phyloP scores from a whole-genome alignment of 2,888 invertebrate genomes.

The Zelleria hepariella region DNA sequence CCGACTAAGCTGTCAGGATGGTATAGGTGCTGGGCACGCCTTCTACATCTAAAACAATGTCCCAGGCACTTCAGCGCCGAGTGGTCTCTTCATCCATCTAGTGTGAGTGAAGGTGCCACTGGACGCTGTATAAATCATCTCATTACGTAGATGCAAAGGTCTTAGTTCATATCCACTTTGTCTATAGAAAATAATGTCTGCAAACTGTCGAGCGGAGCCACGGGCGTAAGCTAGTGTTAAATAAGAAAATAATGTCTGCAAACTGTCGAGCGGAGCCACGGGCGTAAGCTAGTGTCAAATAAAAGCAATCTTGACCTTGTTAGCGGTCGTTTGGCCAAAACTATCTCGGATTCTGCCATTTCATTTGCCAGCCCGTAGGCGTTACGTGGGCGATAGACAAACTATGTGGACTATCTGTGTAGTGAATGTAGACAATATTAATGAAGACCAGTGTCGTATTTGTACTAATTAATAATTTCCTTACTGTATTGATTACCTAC shows the following conservation, averaged over 20 bases:
- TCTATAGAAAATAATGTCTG: too few species aligned
- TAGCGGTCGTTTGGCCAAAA: not conserved
- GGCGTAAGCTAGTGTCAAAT: not conserved
- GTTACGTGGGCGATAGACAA: not conserved
- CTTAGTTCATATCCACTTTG: too few species aligned
- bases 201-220: not conserved
- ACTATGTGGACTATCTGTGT: not conserved
- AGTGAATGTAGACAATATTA: not conserved
- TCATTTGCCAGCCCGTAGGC: not conserved
- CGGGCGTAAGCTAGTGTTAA: not conserved
- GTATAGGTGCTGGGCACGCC: too few species aligned
- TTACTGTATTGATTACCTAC: not conserved
- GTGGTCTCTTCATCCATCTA: too few species aligned
- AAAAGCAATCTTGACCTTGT: not conserved
- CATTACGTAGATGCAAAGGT: too few species aligned
- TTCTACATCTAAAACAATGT: too few species aligned
- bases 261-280: not conserved
- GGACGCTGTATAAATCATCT: too few species aligned
- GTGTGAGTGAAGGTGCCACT: too few species aligned
- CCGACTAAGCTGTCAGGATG: too few species aligned
- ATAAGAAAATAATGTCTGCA: too few species aligned
- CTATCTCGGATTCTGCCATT: not conserved
- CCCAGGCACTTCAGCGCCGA: too few species aligned
- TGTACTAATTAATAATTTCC: not conserved
- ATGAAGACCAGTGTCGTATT: not conserved